A percentile compares a stretch with the other conserved stretches of the same genome.
Conservation (phyloP, 2,113 vertebrate genomes). For the Cavia porcellus region DNA sequence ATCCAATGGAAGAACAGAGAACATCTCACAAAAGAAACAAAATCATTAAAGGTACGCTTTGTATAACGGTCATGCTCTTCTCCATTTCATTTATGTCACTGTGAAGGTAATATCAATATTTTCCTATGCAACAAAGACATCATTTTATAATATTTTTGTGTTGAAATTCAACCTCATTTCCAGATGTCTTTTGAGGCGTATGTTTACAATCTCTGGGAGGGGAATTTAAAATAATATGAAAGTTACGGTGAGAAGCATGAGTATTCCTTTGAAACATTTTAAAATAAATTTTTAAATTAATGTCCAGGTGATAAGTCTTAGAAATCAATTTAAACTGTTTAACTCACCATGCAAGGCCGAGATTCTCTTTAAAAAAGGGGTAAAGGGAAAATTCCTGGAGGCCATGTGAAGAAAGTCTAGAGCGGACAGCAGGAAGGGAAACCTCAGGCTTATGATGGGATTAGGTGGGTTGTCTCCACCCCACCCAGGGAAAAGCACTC, state of each 20-base stretch:
- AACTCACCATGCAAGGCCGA: slow-evolving; percentile 65
- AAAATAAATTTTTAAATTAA: slow-evolving; percentile 74
- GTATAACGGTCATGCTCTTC: not conserved
- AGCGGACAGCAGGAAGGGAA: slow-evolving; percentile 80
- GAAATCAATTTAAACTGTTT: slow-evolving; percentile 83
- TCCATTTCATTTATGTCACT: slow-evolving; percentile 2
- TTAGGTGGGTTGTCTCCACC: not conserved
- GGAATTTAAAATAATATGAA: slow-evolving; percentile 65
- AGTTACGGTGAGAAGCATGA: slow-evolving; percentile 62
- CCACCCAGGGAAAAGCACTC: slow-evolving; percentile 52
- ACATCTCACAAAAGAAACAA: slow-evolving; percentile 14
- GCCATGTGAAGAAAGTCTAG: slow-evolving; percentile 56
- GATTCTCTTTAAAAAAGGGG: slow-evolving; percentile 60
- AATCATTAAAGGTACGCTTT: not conserved
- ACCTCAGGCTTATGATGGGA: slow-evolving; percentile 62
- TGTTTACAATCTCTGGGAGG: slow-evolving; percentile 56
- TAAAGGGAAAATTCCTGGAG: slow-evolving; percentile 77
- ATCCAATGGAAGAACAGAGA: not conserved
- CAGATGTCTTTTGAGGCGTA: slow-evolving; percentile 1
- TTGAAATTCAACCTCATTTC: slow-evolving; percentile 49
- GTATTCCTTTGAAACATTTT: slow-evolving; percentile 80
- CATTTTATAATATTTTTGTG: slow-evolving; percentile 65
- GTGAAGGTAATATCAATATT: slow-evolving; percentile 13
- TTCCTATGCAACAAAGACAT: slow-evolving; percentile 11
- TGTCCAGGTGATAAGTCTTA: slow-evolving; percentile 74